A percentile compares a stretch with the other conserved stretches of the same genome.
These are phyloP conservation scores for Poecilia gillii DNA, from an alignment of 2,797 vertebrate genomes.

Conservation along the genomic window DNA sequence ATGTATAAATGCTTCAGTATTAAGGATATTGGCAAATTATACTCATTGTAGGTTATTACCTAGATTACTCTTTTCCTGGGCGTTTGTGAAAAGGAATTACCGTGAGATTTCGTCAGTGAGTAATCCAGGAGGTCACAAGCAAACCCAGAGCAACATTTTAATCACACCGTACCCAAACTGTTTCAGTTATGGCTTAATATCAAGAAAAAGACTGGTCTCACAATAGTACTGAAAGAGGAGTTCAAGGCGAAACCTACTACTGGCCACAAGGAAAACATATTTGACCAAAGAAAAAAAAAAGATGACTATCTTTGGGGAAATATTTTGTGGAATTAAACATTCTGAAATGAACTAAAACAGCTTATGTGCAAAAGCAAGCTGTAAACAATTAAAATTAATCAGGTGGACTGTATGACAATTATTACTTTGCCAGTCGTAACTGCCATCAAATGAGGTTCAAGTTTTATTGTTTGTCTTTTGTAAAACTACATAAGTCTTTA, in stretches of 20 bases:
- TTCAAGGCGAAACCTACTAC: not conserved
- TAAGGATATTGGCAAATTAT: constrained; percentile 18
- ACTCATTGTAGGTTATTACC: constrained; percentile 14
- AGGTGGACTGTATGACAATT: not conserved
- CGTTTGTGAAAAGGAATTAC: not conserved
- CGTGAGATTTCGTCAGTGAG: not conserved
- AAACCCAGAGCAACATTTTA: not conserved
- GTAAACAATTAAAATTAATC: not conserved
- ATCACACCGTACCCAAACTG: not conserved
- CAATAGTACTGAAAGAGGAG: not conserved
- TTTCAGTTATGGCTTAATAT: not conserved
- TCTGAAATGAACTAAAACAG: not conserved
- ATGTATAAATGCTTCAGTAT: constrained; percentile 42
- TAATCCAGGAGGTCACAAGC: not conserved
- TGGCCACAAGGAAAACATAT: not conserved
- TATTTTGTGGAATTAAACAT: not conserved
- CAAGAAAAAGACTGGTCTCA: not conserved
- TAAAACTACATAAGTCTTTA: not conserved
- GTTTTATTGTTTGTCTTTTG: not conserved
- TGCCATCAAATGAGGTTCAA: not conserved
- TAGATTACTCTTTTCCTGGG: constrained; percentile 10
- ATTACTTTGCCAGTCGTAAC: not conserved
- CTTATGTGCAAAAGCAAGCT: not conserved
- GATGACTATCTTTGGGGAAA: too few relatives aligned
- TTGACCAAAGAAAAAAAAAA: too few relatives aligned